Evolutionary conservation across 2,797 vertebrate species (phyloP), one percentile per base, ranked within the genome.

Genomic region (Arctocebus calabarensis): DNA sequence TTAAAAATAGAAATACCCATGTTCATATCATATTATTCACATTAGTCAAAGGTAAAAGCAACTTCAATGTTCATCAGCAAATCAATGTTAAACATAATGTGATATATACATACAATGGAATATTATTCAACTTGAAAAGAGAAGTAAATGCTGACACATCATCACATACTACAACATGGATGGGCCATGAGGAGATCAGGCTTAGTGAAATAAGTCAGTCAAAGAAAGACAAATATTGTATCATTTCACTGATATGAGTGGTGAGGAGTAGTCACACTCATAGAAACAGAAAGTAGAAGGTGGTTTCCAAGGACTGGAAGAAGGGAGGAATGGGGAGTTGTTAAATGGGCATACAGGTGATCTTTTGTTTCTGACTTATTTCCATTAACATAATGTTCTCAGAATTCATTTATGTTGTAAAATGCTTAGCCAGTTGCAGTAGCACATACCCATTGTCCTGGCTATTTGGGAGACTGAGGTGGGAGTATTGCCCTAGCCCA

Each of bases 81-180:
- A 62, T 64, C 55, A 83, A 20, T 61, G 62, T 75, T 83, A 79
- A 74, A 84, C 52, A 92, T 78, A 85, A 73, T 87, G 71, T 25
- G 32, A 3, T 19, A 3, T 52, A 29, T 52, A 11, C 3, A 2
- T 19, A 52, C 61, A 66, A 1, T 14, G 16, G 32, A 68, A 37
- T 37, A 64, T 25, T 64, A 77, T 78, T 81, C 27, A 57, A 6
- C 8, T 66, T 68, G 79, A 43, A 71, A 86, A 52, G 89, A 82
- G 57, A 95, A 74, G 52, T 34, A 84, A 55, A 77, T 74, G 81
- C 55, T 73, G 73, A 71, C 61, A 78, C 23, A 52, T 66, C 9
- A 48, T 84, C 61, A 78, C n/a, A 59, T 66, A 12, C 59, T 84
- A 40, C 23, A 73, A 34, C 23, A 55, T 43, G 48, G 27, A 57